Evolutionary conservation across 2,797 vertebrate species (phyloP), one percentile per base, ranked within the genome.

Genomic region (Schizopygopsis pylzovi): DNA sequence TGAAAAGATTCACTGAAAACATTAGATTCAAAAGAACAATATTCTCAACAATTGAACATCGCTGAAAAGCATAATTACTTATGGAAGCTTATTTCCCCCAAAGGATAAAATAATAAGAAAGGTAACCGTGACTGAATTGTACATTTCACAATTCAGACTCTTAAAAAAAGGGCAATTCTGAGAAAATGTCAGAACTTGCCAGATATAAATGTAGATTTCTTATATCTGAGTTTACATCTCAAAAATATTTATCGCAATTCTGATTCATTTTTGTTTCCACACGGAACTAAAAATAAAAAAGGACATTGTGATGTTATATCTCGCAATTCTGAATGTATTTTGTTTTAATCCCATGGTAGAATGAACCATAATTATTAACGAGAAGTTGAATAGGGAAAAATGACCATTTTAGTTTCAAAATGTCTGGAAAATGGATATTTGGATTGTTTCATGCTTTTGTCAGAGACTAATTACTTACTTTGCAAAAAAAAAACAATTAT

Each of bases 401-500:
- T 54, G 39, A 54, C 2, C 18, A 13, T 39, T 76, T 76, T 22
- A 37, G 10, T 37, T 76, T 54, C 20, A 15, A 65, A 49, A 71
- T 71, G 39, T 83, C 33, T 67, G 75, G 6, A 28, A 81, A 88
- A 86, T 72, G 3, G 7, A 73, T 1, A 16, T 28, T 47, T 56
- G 72, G 70, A 85, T 43, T 47, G 45, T 47, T 80, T 80, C 52
- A 85, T 79, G 49, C 39, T 47, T 25, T 13, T 71, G 65, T 49
- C 72, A 75, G 72, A 33, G 15, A 49, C 49, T 49, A 65, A 65
- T 65, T 65, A 33, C 61, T 63, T 28, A 28, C 25, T 28, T 13
- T 63, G 18, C 18, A 20, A 20, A 54, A 20, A 6, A 28, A 20
- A 20, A 4, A 15, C 2, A 41, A 7, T 7, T 43, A 47, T 13